A percentile compares a stretch with the other conserved stretches of the same genome.
phyloP scores from a whole-genome alignment of 2,113 vertebrate species.

The Chloropsis hardwickii region DNA sequence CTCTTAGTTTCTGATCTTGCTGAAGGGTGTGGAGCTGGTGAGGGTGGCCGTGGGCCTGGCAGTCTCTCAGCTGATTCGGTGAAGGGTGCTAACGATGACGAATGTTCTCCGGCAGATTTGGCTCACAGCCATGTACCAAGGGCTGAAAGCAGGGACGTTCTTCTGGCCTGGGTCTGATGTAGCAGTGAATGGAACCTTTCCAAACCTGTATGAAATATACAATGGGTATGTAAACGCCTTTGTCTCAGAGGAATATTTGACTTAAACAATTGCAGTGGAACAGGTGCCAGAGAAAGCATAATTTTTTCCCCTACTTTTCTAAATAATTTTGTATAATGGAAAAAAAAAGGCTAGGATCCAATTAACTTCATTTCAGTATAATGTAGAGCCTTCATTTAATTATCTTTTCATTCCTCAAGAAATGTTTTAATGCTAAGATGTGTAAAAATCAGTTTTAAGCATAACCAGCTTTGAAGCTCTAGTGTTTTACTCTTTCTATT shows the following conservation, averaged over 20 bases:
- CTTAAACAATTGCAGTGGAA: not conserved
- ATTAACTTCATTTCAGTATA: not conserved
- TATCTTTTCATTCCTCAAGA: not conserved
- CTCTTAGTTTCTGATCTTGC: not conserved
- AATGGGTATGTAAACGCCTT: slow-evolving; percentile 70
- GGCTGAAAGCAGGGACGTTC: slow-evolving; percentile 83
- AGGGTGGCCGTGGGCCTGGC: not conserved
- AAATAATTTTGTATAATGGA: not conserved
- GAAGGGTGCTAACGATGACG: fast-evolving
- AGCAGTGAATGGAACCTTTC: slow-evolving; percentile 82
- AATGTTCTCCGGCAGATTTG: slow-evolving; percentile 79
- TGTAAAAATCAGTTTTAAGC: not conserved
- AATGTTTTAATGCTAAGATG: not conserved
- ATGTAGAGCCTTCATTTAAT: not conserved
- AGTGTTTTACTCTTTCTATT: not conserved
- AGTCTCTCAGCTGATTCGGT: not conserved
- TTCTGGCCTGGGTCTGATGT: slow-evolving; percentile 98
- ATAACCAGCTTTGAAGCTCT: not conserved
- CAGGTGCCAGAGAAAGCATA: not conserved
- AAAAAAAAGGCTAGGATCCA: not conserved
- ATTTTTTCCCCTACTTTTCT: not conserved
- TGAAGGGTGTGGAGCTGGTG: not conserved
- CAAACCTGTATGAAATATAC: slow-evolving; percentile 79
- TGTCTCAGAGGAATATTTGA: not conserved
- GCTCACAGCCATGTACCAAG: slow-evolving; percentile 86